Conservation (phyloP, 2,113 vertebrate genomes). For the Scatophagus argus region DNA sequence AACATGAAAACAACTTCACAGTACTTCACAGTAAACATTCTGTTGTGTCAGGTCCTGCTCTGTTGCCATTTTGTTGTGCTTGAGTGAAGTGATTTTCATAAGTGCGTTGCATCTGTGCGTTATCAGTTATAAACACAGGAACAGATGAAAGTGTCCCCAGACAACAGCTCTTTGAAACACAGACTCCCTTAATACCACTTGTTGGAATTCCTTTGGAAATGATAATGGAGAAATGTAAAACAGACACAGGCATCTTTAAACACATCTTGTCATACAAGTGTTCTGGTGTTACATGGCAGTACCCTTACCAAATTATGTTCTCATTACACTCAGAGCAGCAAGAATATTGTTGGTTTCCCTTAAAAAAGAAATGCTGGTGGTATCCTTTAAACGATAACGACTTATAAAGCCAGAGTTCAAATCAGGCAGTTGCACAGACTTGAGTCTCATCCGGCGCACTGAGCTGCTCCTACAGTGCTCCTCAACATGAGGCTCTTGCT, state of each 20-base stretch:
- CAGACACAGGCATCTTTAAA: background rate
- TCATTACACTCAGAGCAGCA: background rate
- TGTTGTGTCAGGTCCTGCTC: background rate
- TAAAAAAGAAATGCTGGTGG: background rate
- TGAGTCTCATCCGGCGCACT: slow-evolving; percentile 16
- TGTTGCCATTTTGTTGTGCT: background rate
- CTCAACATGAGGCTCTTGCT: slow-evolving; percentile 12
- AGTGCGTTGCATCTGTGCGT: background rate
- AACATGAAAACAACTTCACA: background rate
- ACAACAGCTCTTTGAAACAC: no score
- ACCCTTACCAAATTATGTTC: background rate
- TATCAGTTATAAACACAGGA: background rate
- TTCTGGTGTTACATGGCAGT: background rate
- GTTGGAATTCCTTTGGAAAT: background rate
- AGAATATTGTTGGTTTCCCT: background rate
- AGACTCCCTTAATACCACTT: background rate
- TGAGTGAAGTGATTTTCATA: background rate
- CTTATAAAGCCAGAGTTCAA: slow-evolving; percentile 5
- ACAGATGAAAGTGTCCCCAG: background rate
- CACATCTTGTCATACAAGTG: background rate
- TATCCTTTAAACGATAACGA: background rate
- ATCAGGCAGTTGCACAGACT: background rate
- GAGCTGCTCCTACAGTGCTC: slow-evolving; percentile 13
- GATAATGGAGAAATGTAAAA: background rate
- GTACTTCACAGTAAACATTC: background rate